Percentiles rank a stretch among this genome's conserved stretches.
phyloP scores from a whole-genome alignment of 2,797 vertebrate species.

The Melanotaenia trifasciata region DNA sequence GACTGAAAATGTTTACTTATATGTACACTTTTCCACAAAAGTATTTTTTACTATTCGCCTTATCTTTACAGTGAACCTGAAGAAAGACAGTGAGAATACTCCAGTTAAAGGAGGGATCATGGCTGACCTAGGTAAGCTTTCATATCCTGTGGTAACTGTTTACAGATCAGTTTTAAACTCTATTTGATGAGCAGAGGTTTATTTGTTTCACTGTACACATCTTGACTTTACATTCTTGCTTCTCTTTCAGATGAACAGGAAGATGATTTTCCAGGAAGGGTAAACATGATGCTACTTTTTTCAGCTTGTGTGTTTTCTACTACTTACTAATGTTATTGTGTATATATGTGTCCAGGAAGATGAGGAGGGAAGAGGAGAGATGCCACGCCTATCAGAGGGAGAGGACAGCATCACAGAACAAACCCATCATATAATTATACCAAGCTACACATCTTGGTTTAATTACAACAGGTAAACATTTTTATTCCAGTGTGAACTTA shows the following conservation, averaged over 20 bases:
- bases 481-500: background rate
- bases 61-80: conserved; percentile 89
- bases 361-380: conserved; percentile 90
- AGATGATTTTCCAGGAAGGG: conserved; percentile 94
- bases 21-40: background rate
- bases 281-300: conserved; percentile 68
- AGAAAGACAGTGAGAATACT: conserved; percentile 98
- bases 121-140: conserved; percentile 90
- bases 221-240: background rate
- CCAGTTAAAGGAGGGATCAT: conserved; percentile 97
- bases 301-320: background rate
- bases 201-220: background rate
- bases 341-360: conserved; percentile 83
- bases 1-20: background rate
- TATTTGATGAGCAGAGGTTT: background rate
- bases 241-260: conserved; percentile 92
- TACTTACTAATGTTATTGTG: conserved; percentile 15
- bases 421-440: conserved; percentile 97
- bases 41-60: background rate
- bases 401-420: conserved; percentile 95
- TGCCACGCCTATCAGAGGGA: conserved; percentile 87
- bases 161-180: background rate
- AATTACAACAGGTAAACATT: conserved; percentile 93
- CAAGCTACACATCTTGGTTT: conserved; percentile 97
- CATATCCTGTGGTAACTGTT: conserved; percentile 7